A percentile compares a stretch with the other conserved stretches of the same genome.
Conservation (phyloP, 2,888 invertebrate species). For the Patella depressa region DNA sequence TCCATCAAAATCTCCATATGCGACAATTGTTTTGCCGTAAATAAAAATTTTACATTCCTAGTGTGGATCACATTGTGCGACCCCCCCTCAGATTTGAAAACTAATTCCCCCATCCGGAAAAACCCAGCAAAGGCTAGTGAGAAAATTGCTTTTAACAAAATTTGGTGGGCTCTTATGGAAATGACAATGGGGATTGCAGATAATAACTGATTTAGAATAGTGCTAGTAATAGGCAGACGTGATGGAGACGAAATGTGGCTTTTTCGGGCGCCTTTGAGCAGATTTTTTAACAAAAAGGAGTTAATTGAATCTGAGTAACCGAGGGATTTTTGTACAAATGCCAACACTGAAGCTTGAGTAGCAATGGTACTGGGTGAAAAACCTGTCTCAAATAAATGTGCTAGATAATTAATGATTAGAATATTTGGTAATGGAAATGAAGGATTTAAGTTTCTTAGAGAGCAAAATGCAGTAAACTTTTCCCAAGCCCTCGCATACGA, state of each 20-base stretch:
- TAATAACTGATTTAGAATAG: neutral
- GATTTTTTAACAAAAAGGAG: conserved; percentile 2
- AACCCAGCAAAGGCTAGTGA: neutral
- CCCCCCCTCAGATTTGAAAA: neutral
- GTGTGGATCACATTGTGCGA: neutral
- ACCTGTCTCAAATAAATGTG: neutral
- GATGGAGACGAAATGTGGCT: neutral
- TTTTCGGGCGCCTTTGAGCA: neutral
- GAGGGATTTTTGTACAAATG: neutral
- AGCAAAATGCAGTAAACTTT: neutral
- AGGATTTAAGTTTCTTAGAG: neutral
- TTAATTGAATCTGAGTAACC: neutral
- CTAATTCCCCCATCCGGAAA: neutral
- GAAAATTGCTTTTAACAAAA: neutral
- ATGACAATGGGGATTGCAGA: neutral
- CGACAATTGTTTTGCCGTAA: neutral
- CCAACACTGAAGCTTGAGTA: neutral
- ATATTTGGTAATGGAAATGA: neutral
- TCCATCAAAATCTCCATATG: neutral
- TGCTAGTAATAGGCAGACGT: neutral
- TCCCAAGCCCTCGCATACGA: neutral
- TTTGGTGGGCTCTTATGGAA: neutral
- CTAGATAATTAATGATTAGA: neutral
- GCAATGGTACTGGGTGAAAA: neutral
- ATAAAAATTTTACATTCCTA: neutral